Percentiles rank a stretch among this genome's conserved stretches.
These are phyloP conservation scores for Cenopis cana DNA, from an alignment of 2,888 invertebrate genomes.

Conservation along the genomic window DNA sequence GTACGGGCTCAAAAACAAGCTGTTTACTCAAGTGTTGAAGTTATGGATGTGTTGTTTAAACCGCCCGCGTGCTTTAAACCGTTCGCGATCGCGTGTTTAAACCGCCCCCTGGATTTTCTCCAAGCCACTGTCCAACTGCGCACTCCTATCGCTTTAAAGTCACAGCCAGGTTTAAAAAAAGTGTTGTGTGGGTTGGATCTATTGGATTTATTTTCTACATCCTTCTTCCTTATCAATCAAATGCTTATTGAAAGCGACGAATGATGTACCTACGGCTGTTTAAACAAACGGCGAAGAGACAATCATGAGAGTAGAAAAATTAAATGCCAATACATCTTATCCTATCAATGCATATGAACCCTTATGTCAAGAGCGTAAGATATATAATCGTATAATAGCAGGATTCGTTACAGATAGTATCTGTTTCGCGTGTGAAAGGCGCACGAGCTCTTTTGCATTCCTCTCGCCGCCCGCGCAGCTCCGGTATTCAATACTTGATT, in stretches of 20 bases:
- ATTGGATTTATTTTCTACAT: too few relatives aligned
- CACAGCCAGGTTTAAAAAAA: too few relatives aligned
- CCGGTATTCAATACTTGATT: slow-evolving; percentile 47
- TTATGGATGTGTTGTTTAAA: slow-evolving; percentile 50
- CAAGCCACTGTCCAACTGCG: too few relatives aligned
- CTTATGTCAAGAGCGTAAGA: not conserved
- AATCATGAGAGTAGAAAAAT: not conserved
- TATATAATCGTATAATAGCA: not conserved
- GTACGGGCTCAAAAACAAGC: slow-evolving; percentile 74
- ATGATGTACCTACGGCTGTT: too few relatives aligned
- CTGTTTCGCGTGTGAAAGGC: slow-evolving; percentile 64
- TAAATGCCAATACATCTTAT: not conserved
- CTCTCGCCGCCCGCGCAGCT: slow-evolving; percentile 64
- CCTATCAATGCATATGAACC: not conserved
- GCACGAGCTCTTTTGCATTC: slow-evolving; percentile 68
- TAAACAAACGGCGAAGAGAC: not conserved
- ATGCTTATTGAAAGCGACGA: too few relatives aligned
- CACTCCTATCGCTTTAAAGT: too few relatives aligned
- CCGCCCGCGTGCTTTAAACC: too few relatives aligned
- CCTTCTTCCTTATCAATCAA: too few relatives aligned
- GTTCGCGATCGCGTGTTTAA: too few relatives aligned
- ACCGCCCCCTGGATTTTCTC: too few relatives aligned
- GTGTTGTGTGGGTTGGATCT: too few relatives aligned
- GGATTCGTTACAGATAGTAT: slow-evolving; percentile 45
- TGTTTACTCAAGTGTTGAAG: slow-evolving; percentile 78